Percentiles rank a stretch among this genome's conserved stretches.
phyloP scores from a whole-genome alignment of 2,888 invertebrate species.

The Nebria brevicollis region DNA sequence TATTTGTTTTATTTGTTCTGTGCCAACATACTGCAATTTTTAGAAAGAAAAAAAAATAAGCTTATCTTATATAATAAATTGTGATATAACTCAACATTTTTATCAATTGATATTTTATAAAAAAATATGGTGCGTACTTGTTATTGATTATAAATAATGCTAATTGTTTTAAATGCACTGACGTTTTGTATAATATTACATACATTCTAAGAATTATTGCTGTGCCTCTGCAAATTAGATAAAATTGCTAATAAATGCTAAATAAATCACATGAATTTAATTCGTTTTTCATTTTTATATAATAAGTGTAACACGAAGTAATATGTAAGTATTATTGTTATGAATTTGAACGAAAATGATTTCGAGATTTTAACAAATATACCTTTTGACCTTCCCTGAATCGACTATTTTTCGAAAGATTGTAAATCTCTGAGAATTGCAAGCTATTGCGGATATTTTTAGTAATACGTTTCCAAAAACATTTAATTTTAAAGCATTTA shows the following conservation, averaged over 20 bases:
- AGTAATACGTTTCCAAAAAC: too few relatives aligned
- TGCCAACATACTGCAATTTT: not conserved
- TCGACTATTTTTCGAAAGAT: too few relatives aligned
- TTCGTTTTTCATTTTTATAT: not conserved
- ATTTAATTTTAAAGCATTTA: too few relatives aligned
- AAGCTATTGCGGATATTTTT: too few relatives aligned
- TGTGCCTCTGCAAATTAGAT: not conserved
- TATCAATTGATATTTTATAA: not conserved
- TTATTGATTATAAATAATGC: not conserved
- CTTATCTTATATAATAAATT: not conserved
- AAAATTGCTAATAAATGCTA: not conserved
- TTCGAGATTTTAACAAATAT: too few relatives aligned
- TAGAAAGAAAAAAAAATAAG: not conserved
- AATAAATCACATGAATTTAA: not conserved
- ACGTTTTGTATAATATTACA: not conserved
- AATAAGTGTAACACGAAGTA: too few relatives aligned
- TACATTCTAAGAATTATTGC: not conserved
- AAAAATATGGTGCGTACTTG: not conserved
- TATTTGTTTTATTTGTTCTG: not conserved
- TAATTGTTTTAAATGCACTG: conserved; percentile 1
- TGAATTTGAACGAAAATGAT: too few relatives aligned
- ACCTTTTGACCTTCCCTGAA: too few relatives aligned
- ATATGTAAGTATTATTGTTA: too few relatives aligned
- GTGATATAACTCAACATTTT: not conserved
- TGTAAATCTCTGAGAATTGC: too few relatives aligned